Conservation (phyloP, 2,113 vertebrate species). For the Pelvicachromis taeniatus region DNA sequence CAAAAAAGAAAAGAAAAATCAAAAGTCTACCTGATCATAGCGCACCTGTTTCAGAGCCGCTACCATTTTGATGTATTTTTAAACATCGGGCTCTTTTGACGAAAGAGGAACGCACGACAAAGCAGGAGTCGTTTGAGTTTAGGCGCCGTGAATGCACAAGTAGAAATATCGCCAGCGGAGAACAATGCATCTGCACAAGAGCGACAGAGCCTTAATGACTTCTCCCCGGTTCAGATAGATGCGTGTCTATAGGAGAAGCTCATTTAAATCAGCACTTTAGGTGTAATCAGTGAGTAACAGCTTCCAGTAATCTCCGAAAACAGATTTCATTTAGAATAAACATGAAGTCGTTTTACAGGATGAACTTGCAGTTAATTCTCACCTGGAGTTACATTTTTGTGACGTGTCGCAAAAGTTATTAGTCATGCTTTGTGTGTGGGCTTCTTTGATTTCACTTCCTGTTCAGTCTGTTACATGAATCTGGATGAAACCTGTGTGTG, state of each 20-base stretch:
- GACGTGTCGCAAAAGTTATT: neutral
- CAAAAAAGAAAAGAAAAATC: neutral
- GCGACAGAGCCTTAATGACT: neutral
- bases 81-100: constrained; percentile 1
- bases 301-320: neutral
- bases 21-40: constrained; percentile 18
- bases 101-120: neutral
- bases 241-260: neutral
- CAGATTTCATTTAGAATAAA: neutral
- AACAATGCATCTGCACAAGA: neutral
- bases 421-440: neutral
- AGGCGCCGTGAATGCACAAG: neutral
- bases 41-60: neutral
- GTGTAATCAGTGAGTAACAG: neutral
- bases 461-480: neutral
- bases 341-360: neutral
- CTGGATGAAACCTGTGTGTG: neutral
- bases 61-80: constrained; percentile 50
- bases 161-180: neutral
- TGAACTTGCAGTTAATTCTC: neutral
- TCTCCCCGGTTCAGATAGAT: neutral
- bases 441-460: constrained; percentile 17
- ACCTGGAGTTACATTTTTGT: neutral
- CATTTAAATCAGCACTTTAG: neutral
- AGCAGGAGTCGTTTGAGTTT: constrained; percentile 1